These are phyloP conservation scores for Himalopsyche phryganea DNA, from an alignment of 1,140 invertebrate species.

Conservation along the genomic window DNA sequence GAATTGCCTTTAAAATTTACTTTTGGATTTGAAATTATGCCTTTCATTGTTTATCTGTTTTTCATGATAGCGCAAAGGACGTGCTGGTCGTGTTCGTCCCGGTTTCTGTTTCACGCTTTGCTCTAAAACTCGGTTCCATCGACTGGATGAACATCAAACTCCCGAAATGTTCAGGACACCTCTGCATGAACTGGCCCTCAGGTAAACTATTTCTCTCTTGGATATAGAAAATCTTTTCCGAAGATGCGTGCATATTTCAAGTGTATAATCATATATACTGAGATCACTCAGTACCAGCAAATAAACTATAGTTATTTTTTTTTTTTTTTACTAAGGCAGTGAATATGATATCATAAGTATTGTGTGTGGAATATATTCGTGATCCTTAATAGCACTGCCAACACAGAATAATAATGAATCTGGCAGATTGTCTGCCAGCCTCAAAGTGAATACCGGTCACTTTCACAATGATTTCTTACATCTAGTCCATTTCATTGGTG, in stretches of 20 bases:
- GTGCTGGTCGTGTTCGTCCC: slow-evolving; percentile 83
- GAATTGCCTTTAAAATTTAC: no score
- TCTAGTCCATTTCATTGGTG: no score
- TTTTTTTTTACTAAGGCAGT: not conserved
- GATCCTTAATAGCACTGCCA: no score
- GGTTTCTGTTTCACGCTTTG: slow-evolving; percentile 90
- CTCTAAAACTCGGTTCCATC: slow-evolving; percentile 67
- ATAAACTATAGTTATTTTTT: not conserved
- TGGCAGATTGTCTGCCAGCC: no score
- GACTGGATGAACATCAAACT: slow-evolving; percentile 85
- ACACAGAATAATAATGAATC: no score
- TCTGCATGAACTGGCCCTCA: slow-evolving; percentile 83
- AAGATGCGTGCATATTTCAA: not conserved
- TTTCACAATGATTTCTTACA: no score
- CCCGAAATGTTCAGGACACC: slow-evolving; percentile 96
- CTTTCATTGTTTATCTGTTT: not conserved
- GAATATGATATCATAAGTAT: no score
- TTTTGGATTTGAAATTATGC: not conserved
- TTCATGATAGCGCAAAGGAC: slow-evolving; percentile 69
- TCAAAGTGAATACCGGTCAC: no score
- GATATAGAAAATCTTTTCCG: not conserved
- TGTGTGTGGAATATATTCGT: no score
- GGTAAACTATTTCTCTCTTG: slow-evolving; percentile 37
- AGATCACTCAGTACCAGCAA: not conserved
- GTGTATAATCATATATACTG: not conserved